Conservation (phyloP, 2,113 vertebrate genomes). For the Oplegnathus fasciatus region DNA sequence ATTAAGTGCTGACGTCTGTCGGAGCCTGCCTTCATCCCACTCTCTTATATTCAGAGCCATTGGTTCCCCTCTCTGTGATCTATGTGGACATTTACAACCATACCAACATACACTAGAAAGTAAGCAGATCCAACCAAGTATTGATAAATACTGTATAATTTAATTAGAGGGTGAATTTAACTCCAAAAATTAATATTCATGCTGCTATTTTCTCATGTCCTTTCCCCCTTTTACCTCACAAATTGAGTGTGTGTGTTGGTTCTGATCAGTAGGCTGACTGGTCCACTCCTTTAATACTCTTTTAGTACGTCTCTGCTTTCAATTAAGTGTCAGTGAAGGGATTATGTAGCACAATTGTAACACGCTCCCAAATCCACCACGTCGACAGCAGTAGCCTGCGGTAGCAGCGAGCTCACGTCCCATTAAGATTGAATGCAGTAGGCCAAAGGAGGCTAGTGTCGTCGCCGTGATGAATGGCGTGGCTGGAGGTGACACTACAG, state of each 20-base stretch:
- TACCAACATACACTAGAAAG: slow-evolving; percentile 19
- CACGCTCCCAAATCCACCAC: slow-evolving; percentile 37
- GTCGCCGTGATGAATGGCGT: slow-evolving; percentile 38
- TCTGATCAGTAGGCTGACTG: slow-evolving; percentile 31
- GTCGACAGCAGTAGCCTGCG: slow-evolving; percentile 25
- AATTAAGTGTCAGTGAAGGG: slow-evolving; percentile 46
- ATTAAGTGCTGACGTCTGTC: slow-evolving; percentile 80
- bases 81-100: slow-evolving; percentile 8
- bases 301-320: slow-evolving; percentile 37
- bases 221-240: neutral
- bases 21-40: slow-evolving; percentile 65
- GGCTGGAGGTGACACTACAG: slow-evolving; percentile 35
- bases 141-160: neutral
- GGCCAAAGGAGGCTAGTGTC: slow-evolving; percentile 43
- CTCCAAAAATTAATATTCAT: neutral
- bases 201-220: neutral
- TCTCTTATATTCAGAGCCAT: slow-evolving; percentile 41
- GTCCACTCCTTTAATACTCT: slow-evolving; percentile 35
- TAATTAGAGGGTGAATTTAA: neutral
- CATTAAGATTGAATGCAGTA: slow-evolving; percentile 54
- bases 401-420: slow-evolving; percentile 37
- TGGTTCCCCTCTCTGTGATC: slow-evolving; percentile 33
- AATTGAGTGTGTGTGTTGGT: slow-evolving; percentile 4
- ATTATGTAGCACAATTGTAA: slow-evolving; percentile 50
- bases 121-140: slow-evolving; percentile 10